Evolutionary conservation across 2,797 vertebrate genomes (phyloP), one percentile per base, ranked within the genome.

Genomic region (Fundulus diaphanus): DNA sequence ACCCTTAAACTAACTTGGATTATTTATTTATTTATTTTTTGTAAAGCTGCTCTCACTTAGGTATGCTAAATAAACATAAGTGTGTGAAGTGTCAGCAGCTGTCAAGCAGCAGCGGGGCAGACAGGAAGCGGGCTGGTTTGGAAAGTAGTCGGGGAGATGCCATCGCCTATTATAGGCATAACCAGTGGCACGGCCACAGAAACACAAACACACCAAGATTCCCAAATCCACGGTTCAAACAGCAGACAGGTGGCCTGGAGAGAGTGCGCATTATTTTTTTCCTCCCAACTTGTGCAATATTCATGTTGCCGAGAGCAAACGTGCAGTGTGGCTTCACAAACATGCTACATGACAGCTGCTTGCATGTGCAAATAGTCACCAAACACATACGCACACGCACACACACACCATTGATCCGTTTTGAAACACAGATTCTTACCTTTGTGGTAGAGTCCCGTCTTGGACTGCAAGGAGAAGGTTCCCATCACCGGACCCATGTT

Each of bases 401-500:
- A n/a, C n/a, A n/a, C n/a, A n/a, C 37, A 24, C 16, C 7, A 3
- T 70, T 1, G 40, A 8, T 68, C 24, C 5, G 3, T 15, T 52
- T 35, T 12, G 0, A 68, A 18, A 57, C 5, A 20, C 6, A 13
- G 69, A 76, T 1, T 81, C 94, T 93, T 95, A 95, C 95, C 94
- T 94, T 89, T 94, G 84, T 69, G 93, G 91, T 90, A 95, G 90
- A 84, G 89, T 73, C 94, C 90, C 87, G 91, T 93, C 90, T 95
- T 95, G 91, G 91, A 57, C 71, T 95, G 93, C 91, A 94, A 77
- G 76, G 95, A 95, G 82, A 95, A 95, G 67, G 95, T 95, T 86
- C 95, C 95, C 89, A 95, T 89, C 78, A 94, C 95, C 56, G 95
- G 76, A 85, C 95, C 95, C 95, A 96, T 96, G 85, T 91, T 92